These are phyloP conservation scores for Microplitis manilae DNA, from an alignment of 2,888 invertebrate species.

Conservation along the genomic window DNA sequence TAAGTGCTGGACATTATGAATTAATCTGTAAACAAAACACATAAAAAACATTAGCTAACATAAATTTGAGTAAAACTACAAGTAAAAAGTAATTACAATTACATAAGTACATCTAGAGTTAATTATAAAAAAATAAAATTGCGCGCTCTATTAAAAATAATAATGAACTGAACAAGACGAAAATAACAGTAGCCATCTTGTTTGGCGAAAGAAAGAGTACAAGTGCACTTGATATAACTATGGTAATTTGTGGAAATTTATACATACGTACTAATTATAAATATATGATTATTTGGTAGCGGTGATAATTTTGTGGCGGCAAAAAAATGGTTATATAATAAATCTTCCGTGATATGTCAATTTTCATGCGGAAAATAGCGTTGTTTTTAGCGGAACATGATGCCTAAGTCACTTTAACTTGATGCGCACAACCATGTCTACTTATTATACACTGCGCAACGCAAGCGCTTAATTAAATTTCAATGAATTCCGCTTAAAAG, in stretches of 20 bases:
- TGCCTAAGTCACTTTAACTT: conserved; percentile 51
- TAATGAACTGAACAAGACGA: conserved; percentile 60
- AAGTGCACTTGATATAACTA: conserved; percentile 25
- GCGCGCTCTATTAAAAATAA: conserved; percentile 33
- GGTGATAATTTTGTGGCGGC: not conserved
- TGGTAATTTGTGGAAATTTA: conserved; percentile 9
- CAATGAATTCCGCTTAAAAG: not conserved
- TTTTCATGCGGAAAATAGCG: conserved; percentile 25
- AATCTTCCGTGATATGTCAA: conserved; percentile 31
- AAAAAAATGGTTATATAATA: not conserved
- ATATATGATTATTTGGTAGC: conserved; percentile 9
- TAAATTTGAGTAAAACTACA: not conserved
- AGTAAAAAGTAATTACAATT: not conserved
- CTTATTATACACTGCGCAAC: conserved; percentile 54
- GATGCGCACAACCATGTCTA: conserved; percentile 56
- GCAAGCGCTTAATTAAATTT: conserved; percentile 34
- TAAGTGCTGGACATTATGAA: conserved; percentile 67
- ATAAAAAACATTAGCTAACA: not conserved
- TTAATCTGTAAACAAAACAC: conserved; percentile 37
- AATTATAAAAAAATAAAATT: not conserved
- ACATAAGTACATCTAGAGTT: not conserved
- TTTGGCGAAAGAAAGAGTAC: conserved; percentile 49
- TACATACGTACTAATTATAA: conserved; percentile 25
- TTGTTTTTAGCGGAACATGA: conserved; percentile 56
- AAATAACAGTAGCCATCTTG: conserved; percentile 61